phyloP scores from a whole-genome alignment of 2,888 invertebrate species.

The Priocnemis perturbator region DNA sequence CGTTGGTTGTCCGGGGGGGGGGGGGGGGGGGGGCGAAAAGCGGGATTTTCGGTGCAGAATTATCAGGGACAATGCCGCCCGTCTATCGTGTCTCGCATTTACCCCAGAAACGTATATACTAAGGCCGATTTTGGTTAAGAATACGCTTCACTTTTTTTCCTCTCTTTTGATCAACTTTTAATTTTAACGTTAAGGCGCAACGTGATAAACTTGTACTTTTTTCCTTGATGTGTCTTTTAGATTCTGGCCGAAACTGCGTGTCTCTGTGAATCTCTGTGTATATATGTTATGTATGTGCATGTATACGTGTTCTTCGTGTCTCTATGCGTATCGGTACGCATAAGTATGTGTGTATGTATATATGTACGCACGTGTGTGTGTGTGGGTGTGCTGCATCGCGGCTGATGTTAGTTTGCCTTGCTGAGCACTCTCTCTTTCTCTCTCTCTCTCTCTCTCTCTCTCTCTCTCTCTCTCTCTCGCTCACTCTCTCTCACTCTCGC shows the following conservation, averaged over 20 bases:
- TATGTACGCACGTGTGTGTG: constrained; percentile 33
- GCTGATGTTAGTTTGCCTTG: constrained; percentile 42
- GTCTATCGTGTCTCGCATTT: constrained; percentile 36
- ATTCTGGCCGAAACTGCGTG: constrained; percentile 67
- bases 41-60: neutral
- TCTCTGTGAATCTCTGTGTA: constrained; percentile 38
- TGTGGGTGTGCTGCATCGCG: constrained; percentile 58
- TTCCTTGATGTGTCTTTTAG: constrained; percentile 74
- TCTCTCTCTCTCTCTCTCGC: too few species aligned
- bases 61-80: constrained; percentile 57
- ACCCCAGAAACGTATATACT: constrained; percentile 71
- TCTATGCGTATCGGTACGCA: constrained; percentile 12
- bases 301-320: constrained; percentile 35
- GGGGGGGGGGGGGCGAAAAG: constrained; percentile 22
- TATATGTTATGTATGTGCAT: constrained; percentile 32
- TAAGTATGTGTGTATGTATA: constrained; percentile 9
- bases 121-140: constrained; percentile 75
- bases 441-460: too few species aligned
- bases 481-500: too few species aligned
- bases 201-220: constrained; percentile 75
- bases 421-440: constrained; percentile 57
- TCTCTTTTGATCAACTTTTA: constrained; percentile 73
- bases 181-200: constrained; percentile 75
- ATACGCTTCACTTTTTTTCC: constrained; percentile 67
- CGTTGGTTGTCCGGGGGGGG: constrained; percentile 1